Base-by-base conservation (phyloP, 2,888 invertebrate genomes). In the Atherix ibis region DNA sequence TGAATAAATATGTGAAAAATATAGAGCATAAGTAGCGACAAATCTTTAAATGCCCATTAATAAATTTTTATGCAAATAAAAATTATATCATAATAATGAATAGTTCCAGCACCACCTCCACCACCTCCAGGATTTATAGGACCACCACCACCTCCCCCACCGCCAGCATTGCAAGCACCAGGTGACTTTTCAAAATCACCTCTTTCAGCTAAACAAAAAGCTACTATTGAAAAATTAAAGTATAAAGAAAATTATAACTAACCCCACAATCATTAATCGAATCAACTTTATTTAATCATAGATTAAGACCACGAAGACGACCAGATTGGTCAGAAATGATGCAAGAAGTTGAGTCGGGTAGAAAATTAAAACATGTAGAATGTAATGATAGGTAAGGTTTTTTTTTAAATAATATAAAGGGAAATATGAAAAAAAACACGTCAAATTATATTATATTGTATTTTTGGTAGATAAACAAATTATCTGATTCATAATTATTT, bases 271-370 rank as follows among this genome's bases (percentile, higher is more conserved):
- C n/a, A n/a, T n/a, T n/a, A n/a, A n/a, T n/a, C n/a, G n/a, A n/a
- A n/a, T n/a, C n/a, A n/a, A n/a, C n/a, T 31, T 30, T 32, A 19
- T 30, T 28, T 24, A 29, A 34, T 42, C 41, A 17, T 39, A 68
- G 67, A 52, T 64, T 77, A 45, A 67, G 84, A 45, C 84, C 87
- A 1, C 68, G 85, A 44, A 75, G 69, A 51, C 71, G 87, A 44
- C 88, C 88, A 0, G 88, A 88, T 54, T 88, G 87, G 87, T 80
- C 74, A 12, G 74, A 77, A 47, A 79, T 88, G 77, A 81, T 88
- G 76, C 85, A 87, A 56, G 88, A 88, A 57, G 81, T 88, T n/a
- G 85, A 87, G 53, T 65, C 71, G 43, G 83, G 84, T 31, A 76
- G 58, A 49, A 80, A 77, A 52, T 62, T 88, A 43, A 77, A 74